phyloP scores from a whole-genome alignment of 2,113 vertebrate genomes.

The Furnarius figulus region DNA sequence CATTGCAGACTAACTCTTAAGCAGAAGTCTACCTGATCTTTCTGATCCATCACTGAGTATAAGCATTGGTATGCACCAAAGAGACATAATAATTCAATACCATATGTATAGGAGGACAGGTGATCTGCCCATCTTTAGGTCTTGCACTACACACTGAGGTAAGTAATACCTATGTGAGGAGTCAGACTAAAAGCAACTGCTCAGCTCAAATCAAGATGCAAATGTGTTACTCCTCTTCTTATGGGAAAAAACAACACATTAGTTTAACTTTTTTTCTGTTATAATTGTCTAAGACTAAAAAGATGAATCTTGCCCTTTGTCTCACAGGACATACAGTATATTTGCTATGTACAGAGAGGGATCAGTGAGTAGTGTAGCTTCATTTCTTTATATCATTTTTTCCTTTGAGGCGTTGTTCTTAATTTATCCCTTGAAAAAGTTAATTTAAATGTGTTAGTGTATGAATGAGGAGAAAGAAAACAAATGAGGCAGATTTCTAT shows the following conservation, averaged over 20 bases:
- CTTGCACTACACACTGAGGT: not conserved
- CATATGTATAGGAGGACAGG: not conserved
- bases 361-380: not conserved
- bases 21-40: not conserved
- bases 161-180: not conserved
- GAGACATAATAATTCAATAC: not conserved
- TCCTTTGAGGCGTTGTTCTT: not conserved
- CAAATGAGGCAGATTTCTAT: not conserved
- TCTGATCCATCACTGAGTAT: not conserved
- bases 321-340: not conserved
- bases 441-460: not conserved
- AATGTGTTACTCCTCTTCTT: not conserved
- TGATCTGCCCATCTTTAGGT: not conserved
- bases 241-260: not conserved
- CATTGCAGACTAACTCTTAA: not conserved
- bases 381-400: not conserved
- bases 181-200: not conserved
- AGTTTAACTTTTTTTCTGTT: not conserved
- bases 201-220: not conserved
- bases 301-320: not conserved
- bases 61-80: not conserved
- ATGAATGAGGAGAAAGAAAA: not conserved
- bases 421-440: not conserved
- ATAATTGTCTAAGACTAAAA: not conserved
- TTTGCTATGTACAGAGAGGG: not conserved